phyloP scores from a whole-genome alignment of 2,797 vertebrate genomes.

The Pipistrellus pygmaeus region DNA sequence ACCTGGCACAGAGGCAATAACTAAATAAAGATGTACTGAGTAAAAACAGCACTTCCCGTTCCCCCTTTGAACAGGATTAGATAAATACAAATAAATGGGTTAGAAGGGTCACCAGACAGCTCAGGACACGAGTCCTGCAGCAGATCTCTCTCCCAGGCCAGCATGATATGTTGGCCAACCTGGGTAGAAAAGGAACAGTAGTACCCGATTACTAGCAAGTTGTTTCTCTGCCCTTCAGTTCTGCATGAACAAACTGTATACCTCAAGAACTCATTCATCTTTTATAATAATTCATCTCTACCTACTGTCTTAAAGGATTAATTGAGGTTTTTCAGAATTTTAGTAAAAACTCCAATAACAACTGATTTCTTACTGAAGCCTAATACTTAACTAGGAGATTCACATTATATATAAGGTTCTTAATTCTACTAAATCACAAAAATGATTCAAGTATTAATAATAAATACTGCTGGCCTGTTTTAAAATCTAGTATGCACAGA shows the following conservation, averaged over 20 bases:
- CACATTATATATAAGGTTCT: not conserved
- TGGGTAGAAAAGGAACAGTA: not conserved
- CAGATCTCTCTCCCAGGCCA: not conserved
- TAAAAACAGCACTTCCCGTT: not conserved
- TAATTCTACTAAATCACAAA: conserved; percentile 48
- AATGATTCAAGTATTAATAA: conserved; percentile 1
- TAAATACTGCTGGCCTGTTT: not conserved
- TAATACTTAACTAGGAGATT: not conserved
- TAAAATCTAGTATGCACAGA: not conserved
- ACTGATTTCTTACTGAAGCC: not conserved
- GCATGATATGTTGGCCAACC: not conserved
- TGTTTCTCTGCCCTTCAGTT: not conserved
- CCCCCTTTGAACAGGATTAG: not conserved
- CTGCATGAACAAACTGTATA: not conserved
- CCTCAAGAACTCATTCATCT: not conserved
- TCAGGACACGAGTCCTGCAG: not conserved
- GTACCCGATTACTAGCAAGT: not conserved
- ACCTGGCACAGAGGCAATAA: not conserved
- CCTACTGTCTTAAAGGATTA: not conserved
- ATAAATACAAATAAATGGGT: not conserved
- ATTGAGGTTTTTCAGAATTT: not conserved
- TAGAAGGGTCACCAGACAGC: not conserved
- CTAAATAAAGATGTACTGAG: conserved; percentile 12
- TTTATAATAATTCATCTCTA: conserved; percentile 11
- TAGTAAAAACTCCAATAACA: conserved; percentile 2